Evolutionary conservation across 2,113 vertebrate species (phyloP).

Genomic region (Notechis scutatus): DNA sequence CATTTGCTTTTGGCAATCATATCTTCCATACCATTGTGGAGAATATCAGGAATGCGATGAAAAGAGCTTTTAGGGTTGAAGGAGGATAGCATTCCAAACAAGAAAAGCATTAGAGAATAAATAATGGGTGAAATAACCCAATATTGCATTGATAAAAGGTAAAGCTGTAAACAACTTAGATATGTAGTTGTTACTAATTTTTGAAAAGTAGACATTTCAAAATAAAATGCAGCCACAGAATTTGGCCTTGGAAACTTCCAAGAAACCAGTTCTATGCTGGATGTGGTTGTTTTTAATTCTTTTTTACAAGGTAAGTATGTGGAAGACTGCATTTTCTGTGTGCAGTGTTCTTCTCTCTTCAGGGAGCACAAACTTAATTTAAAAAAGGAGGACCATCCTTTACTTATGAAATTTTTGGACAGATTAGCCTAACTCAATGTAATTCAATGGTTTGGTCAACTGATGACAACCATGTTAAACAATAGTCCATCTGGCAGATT

Average conservation of each 20-base stretch:
- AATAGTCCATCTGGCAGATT: background rate
- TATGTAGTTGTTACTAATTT: background rate
- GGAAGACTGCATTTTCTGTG: background rate
- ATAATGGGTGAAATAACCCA: no score
- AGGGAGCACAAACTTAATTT: background rate
- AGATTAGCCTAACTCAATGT: constrained; percentile 18
- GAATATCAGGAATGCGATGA: no score
- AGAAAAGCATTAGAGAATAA: background rate
- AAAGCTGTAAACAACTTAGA: background rate
- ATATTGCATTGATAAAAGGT: background rate
- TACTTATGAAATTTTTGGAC: background rate
- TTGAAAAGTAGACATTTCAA: background rate
- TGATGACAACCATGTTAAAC: background rate
- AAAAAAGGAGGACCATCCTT: background rate
- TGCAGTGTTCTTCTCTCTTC: background rate
- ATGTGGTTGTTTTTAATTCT: background rate
- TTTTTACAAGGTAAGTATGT: background rate
- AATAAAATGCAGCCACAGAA: background rate
- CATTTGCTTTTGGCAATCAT: background rate
- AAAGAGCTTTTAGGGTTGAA: background rate
- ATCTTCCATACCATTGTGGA: background rate
- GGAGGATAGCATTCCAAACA: background rate
- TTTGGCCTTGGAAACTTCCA: background rate
- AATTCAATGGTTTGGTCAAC: background rate
- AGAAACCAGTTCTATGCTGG: background rate